phyloP scores from a whole-genome alignment of 2,797 vertebrate genomes.

The Enteromius fasciolatus region DNA sequence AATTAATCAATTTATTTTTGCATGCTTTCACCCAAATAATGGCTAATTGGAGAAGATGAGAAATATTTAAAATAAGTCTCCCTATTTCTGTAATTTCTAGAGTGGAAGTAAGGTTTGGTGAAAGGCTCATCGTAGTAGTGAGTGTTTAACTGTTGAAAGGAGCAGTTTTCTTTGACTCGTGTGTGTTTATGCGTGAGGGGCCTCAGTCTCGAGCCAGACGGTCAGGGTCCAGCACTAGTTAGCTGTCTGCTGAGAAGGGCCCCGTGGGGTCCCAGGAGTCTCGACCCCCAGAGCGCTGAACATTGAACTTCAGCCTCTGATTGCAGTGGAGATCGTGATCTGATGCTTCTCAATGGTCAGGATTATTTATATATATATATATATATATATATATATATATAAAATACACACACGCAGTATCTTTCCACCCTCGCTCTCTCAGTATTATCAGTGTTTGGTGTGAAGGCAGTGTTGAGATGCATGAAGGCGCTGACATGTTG shows the following conservation, averaged over 20 bases:
- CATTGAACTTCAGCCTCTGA: constrained; percentile 18
- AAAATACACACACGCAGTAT: neutral
- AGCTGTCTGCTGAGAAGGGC: constrained; percentile 73
- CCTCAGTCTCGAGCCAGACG: constrained; percentile 70
- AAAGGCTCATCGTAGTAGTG: neutral
- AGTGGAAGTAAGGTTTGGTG: neutral
- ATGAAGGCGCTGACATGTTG: constrained; percentile 80
- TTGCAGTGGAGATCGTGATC: constrained; percentile 4
- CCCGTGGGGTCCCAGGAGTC: constrained; percentile 64
- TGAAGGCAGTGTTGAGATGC: constrained; percentile 77
- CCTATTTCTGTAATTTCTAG: neutral
- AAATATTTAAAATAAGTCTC: too few species aligned
- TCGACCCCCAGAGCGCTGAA: constrained; percentile 65
- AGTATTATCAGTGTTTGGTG: constrained; percentile 73
- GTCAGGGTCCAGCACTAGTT: constrained; percentile 69
- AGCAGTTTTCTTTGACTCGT: constrained; percentile 20
- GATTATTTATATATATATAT: neutral
- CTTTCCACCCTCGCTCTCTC: too few species aligned
- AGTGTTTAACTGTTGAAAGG: constrained; percentile 28
- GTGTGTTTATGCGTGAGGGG: constrained; percentile 56
- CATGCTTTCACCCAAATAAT: neutral
- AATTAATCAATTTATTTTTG: too few species aligned
- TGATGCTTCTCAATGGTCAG: neutral
- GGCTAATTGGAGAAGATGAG: neutral
- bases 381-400: neutral